Conservation (phyloP, 2,888 invertebrate species). For the Pocota personata region DNA sequence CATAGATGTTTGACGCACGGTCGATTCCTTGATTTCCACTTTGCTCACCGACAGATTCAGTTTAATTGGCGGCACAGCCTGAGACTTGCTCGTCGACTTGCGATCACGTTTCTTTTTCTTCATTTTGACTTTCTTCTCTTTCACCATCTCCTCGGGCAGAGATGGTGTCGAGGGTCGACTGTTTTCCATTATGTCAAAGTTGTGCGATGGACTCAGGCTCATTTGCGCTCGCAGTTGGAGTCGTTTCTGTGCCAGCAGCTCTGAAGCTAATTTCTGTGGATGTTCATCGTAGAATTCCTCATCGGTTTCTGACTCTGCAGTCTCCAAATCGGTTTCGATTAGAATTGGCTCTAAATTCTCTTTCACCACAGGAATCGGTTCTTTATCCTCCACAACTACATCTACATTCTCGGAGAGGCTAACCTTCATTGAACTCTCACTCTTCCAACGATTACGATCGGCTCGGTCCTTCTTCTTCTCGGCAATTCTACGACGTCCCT, state of each 20-base stretch:
- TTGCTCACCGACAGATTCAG: conserved; percentile 45
- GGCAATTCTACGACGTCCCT: conserved; percentile 81
- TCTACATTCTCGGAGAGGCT: conserved; percentile 83
- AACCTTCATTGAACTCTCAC: conserved; percentile 75
- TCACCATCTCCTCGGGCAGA: conserved; percentile 82
- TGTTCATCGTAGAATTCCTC: conserved; percentile 94
- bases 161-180: conserved; percentile 87
- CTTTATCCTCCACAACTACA: conserved; percentile 83
- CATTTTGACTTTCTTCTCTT: conserved; percentile 84
- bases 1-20: conserved; percentile 41
- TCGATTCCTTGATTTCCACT: conserved; percentile 27
- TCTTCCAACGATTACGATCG: conserved; percentile 82
- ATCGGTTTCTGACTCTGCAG: conserved; percentile 92
- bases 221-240: conserved; percentile 87
- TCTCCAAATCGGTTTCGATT: conserved; percentile 92
- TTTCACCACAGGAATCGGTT: conserved; percentile 81
- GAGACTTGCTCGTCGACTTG: conserved; percentile 83
- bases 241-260: conserved; percentile 89
- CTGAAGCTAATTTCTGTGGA: conserved; percentile 89
- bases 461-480: conserved; percentile 83
- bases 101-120: conserved; percentile 88
- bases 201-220: conserved; percentile 86
- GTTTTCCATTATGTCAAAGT: conserved; percentile 85
- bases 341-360: conserved; percentile 85
- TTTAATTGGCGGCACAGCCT: conserved; percentile 77